These are phyloP conservation scores for Akabosia matsudoensis DNA, from an alignment of 1,140 invertebrate genomes.

Conservation along the genomic window DNA sequence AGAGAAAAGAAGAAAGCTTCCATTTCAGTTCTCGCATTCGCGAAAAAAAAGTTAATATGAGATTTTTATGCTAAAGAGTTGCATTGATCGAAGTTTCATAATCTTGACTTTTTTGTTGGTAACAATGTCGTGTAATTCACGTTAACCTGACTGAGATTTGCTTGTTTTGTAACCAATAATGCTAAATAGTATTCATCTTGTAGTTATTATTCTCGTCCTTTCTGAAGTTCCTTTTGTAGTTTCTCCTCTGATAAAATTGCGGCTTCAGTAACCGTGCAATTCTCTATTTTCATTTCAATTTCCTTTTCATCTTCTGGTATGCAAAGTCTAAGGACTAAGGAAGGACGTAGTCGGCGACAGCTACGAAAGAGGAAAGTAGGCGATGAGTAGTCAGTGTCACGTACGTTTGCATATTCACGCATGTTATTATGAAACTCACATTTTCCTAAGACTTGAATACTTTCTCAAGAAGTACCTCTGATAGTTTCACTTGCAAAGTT, in stretches of 20 bases:
- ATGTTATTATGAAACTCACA: neutral
- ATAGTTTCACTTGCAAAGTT: too few relatives aligned
- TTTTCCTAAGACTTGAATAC: too few relatives aligned
- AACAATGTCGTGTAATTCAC: neutral
- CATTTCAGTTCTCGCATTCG: too few relatives aligned
- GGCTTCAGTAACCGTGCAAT: too few relatives aligned
- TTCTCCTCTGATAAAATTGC: too few relatives aligned
- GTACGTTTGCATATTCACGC: neutral
- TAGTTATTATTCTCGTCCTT: neutral
- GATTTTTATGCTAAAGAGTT: too few relatives aligned
- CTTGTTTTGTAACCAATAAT: neutral
- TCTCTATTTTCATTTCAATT: too few relatives aligned
- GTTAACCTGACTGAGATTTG: neutral
- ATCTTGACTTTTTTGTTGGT: neutral
- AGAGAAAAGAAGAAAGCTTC: neutral
- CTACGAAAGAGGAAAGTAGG: neutral
- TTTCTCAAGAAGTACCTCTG: too few relatives aligned
- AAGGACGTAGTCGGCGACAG: neutral
- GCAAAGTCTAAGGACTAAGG: too few relatives aligned
- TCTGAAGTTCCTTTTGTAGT: neutral
- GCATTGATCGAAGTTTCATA: too few relatives aligned
- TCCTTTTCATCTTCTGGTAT: too few relatives aligned
- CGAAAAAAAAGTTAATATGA: too few relatives aligned
- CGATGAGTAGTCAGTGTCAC: conserved; percentile 9
- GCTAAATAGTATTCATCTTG: neutral